Conservation (phyloP, 2,797 vertebrate species). For the Enoplosus armatus region DNA sequence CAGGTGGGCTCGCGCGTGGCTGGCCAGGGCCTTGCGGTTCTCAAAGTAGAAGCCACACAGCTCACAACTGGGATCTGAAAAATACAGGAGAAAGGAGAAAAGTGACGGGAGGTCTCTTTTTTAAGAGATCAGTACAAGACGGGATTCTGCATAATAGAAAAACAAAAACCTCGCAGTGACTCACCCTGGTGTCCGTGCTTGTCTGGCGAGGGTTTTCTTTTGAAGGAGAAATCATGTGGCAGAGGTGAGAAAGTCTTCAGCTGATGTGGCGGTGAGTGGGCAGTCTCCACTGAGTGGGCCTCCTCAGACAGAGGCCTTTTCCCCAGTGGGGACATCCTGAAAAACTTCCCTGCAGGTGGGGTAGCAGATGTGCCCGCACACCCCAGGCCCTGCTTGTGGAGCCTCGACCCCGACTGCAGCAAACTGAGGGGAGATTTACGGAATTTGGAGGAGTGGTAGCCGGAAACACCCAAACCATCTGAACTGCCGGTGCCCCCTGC, state of each 20-base stretch:
- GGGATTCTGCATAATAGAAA: neutral
- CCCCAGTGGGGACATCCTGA: constrained; percentile 82
- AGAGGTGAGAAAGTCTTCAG: constrained; percentile 86
- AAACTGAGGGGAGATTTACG: constrained; percentile 82
- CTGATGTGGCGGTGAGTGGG: constrained; percentile 63
- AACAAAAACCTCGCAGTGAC: constrained; percentile 38
- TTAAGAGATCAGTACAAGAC: neutral
- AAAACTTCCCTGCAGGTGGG: constrained; percentile 77
- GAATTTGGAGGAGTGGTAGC: constrained; percentile 77
- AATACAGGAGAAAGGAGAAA: neutral
- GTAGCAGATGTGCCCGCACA: constrained; percentile 73
- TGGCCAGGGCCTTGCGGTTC: constrained; percentile 96
- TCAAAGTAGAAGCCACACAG: constrained; percentile 97
- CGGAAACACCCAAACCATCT: constrained; percentile 71
- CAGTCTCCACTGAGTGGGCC: constrained; percentile 63
- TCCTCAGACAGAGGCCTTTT: constrained; percentile 88
- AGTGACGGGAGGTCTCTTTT: constrained; percentile 21
- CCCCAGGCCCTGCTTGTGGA: constrained; percentile 79
- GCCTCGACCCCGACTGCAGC: constrained; percentile 79
- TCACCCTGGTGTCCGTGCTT: constrained; percentile 90
- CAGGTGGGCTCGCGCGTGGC: constrained; percentile 95
- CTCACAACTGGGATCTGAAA: constrained; percentile 92
- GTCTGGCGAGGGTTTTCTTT: constrained; percentile 90
- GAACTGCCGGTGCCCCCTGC: constrained; percentile 13
- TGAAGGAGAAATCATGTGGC: constrained; percentile 91